These are phyloP conservation scores for Calliopsis andreniformis DNA, from an alignment of 1,140 invertebrate genomes.

Conservation along the genomic window DNA sequence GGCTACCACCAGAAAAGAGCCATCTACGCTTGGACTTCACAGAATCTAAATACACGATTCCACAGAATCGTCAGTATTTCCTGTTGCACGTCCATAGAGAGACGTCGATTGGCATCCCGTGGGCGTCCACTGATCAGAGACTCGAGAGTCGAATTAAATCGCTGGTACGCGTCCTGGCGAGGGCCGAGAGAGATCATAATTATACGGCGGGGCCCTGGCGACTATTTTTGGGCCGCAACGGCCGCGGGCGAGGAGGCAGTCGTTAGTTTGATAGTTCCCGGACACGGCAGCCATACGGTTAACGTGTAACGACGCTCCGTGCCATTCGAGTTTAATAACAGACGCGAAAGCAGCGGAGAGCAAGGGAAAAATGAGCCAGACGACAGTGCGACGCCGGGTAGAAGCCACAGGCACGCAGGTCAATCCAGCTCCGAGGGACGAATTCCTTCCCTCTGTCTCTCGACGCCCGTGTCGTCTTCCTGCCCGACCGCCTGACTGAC, in stretches of 20 bases:
- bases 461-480: not conserved
- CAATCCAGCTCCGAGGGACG: slow-evolving; percentile 21
- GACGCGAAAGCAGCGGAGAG: not conserved
- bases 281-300: slow-evolving; percentile 43
- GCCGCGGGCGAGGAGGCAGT: slow-evolving; percentile 30
- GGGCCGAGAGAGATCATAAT: slow-evolving; percentile 31
- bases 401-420: slow-evolving; percentile 33
- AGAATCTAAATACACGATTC: no score
- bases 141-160: slow-evolving; percentile 43
- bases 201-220: slow-evolving; percentile 33
- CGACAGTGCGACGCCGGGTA: slow-evolving; percentile 19
- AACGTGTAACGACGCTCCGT: slow-evolving; percentile 39
- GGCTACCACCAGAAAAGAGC: no score
- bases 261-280: slow-evolving; percentile 51
- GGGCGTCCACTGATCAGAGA: not conserved
- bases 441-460: slow-evolving; percentile 25
- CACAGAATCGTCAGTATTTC: not conserved
- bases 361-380: slow-evolving; percentile 13
- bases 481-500: not conserved
- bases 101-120: slow-evolving; percentile 13
- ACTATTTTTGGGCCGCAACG: slow-evolving; percentile 39
- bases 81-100: not conserved
- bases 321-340: slow-evolving; percentile 45
- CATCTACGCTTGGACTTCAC: no score
- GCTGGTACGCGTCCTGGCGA: slow-evolving; percentile 22